Evolutionary conservation across 2,113 vertebrate species (phyloP).

Genomic region (Gorsachius goisagi): DNA sequence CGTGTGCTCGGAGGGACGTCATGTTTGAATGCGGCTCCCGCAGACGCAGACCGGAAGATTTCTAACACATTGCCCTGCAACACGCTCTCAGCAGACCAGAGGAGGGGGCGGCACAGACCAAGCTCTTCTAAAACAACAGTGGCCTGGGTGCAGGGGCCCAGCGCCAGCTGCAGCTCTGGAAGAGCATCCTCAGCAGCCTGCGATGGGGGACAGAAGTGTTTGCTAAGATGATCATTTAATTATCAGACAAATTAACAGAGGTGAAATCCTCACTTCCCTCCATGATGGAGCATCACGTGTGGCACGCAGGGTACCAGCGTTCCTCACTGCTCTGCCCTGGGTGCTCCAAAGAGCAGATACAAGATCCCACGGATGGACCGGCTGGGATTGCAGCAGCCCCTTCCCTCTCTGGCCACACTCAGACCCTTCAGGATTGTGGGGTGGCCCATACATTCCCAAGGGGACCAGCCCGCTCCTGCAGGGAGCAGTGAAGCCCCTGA

Average conservation of each 20-base stretch:
- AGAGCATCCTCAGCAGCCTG: neutral
- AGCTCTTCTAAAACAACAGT: neutral
- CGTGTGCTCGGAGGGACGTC: neutral
- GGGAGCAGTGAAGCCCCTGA: neutral
- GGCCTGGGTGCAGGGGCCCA: neutral
- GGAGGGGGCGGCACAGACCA: neutral
- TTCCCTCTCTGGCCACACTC: neutral
- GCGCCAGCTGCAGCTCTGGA: neutral
- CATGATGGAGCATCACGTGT: neutral
- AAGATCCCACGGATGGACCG: fast-evolving
- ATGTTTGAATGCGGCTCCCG: neutral
- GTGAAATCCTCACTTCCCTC: neutral
- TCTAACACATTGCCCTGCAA: neutral
- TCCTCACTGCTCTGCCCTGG: neutral
- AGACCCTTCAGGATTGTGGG: neutral
- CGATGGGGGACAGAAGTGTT: neutral
- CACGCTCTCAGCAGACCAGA: neutral
- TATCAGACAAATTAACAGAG: neutral
- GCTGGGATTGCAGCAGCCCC: neutral
- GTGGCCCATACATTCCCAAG: neutral
- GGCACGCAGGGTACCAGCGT: neutral
- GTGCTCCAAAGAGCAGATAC: neutral
- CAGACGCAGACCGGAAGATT: neutral
- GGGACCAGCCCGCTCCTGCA: neutral
- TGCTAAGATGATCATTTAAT: neutral